Evolutionary conservation across 1,140 invertebrate species (phyloP).

Genomic region (Aphidius gifuensis): DNA sequence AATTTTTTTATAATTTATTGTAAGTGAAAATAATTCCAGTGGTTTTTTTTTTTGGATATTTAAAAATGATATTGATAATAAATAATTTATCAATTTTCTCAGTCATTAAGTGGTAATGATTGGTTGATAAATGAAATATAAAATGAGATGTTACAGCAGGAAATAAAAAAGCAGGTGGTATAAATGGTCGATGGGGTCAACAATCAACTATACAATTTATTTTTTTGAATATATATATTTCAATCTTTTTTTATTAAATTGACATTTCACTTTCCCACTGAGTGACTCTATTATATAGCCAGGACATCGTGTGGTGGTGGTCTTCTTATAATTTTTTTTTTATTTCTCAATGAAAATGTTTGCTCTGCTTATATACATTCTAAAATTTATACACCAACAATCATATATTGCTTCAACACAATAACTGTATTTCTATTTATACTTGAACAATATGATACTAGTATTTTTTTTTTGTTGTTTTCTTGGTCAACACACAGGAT

Average conservation of each 20-base stretch:
- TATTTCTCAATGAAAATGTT: slow-evolving; percentile 43
- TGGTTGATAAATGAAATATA: not conserved
- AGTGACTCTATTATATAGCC: slow-evolving; percentile 25
- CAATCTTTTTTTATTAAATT: slow-evolving; percentile 21
- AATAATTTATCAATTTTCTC: not conserved
- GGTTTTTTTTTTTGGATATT: not conserved
- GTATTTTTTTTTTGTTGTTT: slow-evolving; percentile 22
- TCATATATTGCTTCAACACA: not conserved
- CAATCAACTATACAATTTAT: slow-evolving; percentile 5
- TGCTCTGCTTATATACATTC: slow-evolving; percentile 23
- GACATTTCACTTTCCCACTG: slow-evolving; percentile 32
- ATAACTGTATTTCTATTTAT: slow-evolving; percentile 2
- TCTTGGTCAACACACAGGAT: slow-evolving; percentile 33
- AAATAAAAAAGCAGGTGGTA: slow-evolving; percentile 13
- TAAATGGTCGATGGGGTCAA: not conserved
- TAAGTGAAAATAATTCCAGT: no score
- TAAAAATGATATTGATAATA: not conserved
- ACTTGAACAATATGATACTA: not conserved
- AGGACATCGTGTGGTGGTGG: slow-evolving; percentile 19
- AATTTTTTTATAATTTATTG: no score
- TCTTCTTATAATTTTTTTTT: slow-evolving; percentile 20
- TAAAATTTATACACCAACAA: slow-evolving; percentile 6
- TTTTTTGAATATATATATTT: not conserved
- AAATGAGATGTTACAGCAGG: slow-evolving; percentile 13
- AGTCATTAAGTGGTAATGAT: not conserved